Evolutionary conservation across 92 coral and sea anemone species (phyloP), one percentile per base, ranked within the genome.

Genomic region (Palythoa caribaeorum): DNA sequence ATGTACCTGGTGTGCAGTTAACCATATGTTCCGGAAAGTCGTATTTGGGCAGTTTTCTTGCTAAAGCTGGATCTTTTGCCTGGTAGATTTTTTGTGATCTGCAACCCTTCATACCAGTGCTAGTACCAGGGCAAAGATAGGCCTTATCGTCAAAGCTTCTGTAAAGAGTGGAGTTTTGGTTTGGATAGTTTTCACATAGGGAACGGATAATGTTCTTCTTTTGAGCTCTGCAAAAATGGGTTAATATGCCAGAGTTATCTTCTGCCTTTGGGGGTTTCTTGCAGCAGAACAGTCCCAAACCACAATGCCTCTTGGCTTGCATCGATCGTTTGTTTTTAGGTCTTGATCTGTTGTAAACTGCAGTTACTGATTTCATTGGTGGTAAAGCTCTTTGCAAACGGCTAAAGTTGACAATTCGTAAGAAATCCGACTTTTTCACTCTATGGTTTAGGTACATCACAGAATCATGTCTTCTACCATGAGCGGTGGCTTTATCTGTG

Each of bases 391-490:
- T 79, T 14, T 57, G 9, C 37, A 9, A 16, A 2, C 84, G 38
- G 59, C 71, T 79, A 37, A 79, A 59, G 71, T 79, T 79, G 13
- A 79, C 69, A 62, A 62, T 62, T 62, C 21, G 17, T 15, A 62
- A 16, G 21, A 62, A 62, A 20, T 62, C 69, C 17, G 69, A 15
- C 21, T 7, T 80, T 55, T 80, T 80, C 8, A 80, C 85, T 48
- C 74, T 55, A 57, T 80, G 85, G 59, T 80, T 80, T 12, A 80
- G 47, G 73, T 80, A 83, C 71, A 83, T 35, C 13, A 83, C 77
- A 16, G 71, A 53, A 39, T 83, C 87, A 62, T 83, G 77, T 62
- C 88, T 84, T 84, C 88, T 84, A 57, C 88, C 88, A 72, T 84
- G 88, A 17, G 88, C 88, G 15, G 88, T 84, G 51, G 88, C 88